These are phyloP conservation scores for Ornithoptera priamus DNA, from an alignment of 2,888 invertebrate genomes.

Conservation along the genomic window DNA sequence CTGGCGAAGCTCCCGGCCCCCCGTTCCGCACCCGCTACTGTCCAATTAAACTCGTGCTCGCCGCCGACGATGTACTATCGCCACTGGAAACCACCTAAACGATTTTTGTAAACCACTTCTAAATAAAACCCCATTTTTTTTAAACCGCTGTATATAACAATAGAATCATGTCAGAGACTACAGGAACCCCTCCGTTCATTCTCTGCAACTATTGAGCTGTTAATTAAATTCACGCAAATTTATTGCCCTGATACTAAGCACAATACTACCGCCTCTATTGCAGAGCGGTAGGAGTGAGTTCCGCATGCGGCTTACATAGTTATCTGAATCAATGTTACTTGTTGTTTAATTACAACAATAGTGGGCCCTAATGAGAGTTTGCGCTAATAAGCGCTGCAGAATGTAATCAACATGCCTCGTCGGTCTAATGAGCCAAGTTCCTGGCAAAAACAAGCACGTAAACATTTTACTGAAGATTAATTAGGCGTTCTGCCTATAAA, in stretches of 20 bases:
- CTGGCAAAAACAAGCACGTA: slow-evolving; percentile 75
- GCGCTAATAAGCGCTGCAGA: slow-evolving; percentile 79
- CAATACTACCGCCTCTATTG: slow-evolving; percentile 42
- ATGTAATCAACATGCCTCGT: slow-evolving; percentile 79
- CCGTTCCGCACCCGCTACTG: slow-evolving; percentile 50
- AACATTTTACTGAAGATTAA: slow-evolving; percentile 78
- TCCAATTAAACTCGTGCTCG: slow-evolving; percentile 72
- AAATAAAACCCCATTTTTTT: slow-evolving; percentile 73
- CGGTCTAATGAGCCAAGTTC: slow-evolving; percentile 78
- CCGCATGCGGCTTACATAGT: slow-evolving; percentile 41
- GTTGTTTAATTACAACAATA: slow-evolving; percentile 80
- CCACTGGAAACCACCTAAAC: slow-evolving; percentile 52
- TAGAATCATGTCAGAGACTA: slow-evolving; percentile 71
- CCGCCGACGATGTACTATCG: slow-evolving; percentile 41
- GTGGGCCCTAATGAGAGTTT: slow-evolving; percentile 79
- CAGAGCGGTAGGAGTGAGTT: slow-evolving; percentile 52
- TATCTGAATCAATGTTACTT: slow-evolving; percentile 62
- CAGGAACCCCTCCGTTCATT: slow-evolving; percentile 67
- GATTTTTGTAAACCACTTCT: slow-evolving; percentile 75
- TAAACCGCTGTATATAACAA: slow-evolving; percentile 67
- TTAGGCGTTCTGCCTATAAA: slow-evolving; percentile 70
- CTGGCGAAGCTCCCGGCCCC: slow-evolving; percentile 42
- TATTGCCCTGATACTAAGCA: slow-evolving; percentile 42
- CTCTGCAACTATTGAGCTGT: slow-evolving; percentile 73
- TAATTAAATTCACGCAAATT: slow-evolving; percentile 76